Evolutionary conservation across 2,113 vertebrate genomes (phyloP), one percentile per base, ranked within the genome.

Genomic region (Pleuronectes platessa): DNA sequence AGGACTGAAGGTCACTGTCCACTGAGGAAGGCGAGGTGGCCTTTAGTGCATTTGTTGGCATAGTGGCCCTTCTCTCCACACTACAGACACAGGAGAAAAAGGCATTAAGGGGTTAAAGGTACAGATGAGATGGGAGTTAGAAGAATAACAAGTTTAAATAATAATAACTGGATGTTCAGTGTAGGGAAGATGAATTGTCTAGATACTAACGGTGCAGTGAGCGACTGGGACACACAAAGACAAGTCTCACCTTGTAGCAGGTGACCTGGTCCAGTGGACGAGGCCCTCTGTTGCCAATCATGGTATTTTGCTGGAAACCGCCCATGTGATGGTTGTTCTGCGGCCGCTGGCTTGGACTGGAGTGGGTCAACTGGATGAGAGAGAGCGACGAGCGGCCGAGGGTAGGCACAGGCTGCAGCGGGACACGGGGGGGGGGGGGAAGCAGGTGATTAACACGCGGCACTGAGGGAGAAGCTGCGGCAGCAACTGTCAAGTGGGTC

Each of bases 1-100:
- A 0, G 60, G 31, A 23, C 26, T 45, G 64, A 59, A 75, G 55
- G 31, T 95, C 94, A 99, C 91, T 99, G 98, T 88, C 98, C 98
- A 78, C 97, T 99, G 90, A 99, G 94, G 92, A 99, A 99, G 74
- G 98, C 98, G 85, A 99, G 94, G 69, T 99, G 98, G 84, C 98
- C 97, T 94, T 99, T 99, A 79, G 96, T 98, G 91, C 98, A 99
- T 95, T 98, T 97, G 95, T 99, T 99, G 92, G 98, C 98, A 62
- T 99, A 99, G 91, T 99, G 98, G 86, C 98, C 98, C 92, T 98
- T 99, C 90, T 99, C 98, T 55, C 98, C 98, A 87, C 98, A 99
- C 98, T 99, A 67, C 37, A 89, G 75, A 42, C 40, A 42, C 11
- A 1, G 40, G 40, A 67, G 11, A 79, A 6, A 53, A 76, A 66